Conservation (phyloP, 2,113 vertebrate genomes). For the Neomonachus schauinslandi region DNA sequence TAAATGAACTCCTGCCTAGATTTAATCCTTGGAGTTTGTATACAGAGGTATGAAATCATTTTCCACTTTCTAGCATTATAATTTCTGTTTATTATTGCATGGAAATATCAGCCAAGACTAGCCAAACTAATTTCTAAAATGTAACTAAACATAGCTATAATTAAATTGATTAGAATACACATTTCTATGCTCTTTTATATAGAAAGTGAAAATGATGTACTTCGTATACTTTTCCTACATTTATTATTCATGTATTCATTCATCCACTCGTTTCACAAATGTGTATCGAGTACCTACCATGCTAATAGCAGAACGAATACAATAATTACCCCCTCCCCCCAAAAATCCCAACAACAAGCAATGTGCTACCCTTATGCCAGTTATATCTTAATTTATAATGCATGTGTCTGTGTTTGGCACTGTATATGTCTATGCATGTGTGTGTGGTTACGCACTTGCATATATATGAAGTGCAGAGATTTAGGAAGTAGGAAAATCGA, state of each 20-base stretch:
- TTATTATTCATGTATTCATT: not conserved
- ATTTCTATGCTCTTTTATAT: not conserved
- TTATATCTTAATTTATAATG: not conserved
- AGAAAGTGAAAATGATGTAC: not conserved
- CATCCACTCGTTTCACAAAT: not conserved
- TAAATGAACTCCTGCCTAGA: not conserved
- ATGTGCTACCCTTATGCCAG: not conserved
- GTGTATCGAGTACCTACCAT: not conserved
- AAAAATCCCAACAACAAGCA: not conserved
- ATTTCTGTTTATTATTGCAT: not conserved
- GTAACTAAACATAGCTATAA: not conserved
- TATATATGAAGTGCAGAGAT: not conserved
- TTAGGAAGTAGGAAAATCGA: not conserved
- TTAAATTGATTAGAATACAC: conserved; percentile 5
- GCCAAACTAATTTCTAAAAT: conserved; percentile 44
- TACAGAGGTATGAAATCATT: not conserved
- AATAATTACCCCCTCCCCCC: not conserved
- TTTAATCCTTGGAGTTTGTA: not conserved
- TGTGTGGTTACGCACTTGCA: not conserved
- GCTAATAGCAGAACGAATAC: not conserved
- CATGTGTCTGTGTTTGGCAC: not conserved
- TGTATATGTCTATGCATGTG: not conserved
- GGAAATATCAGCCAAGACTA: not conserved
- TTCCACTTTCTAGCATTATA: not conserved
- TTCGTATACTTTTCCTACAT: not conserved